Conservation (phyloP, 2,888 invertebrate genomes). For the Glyphotaelius pellucidus region DNA sequence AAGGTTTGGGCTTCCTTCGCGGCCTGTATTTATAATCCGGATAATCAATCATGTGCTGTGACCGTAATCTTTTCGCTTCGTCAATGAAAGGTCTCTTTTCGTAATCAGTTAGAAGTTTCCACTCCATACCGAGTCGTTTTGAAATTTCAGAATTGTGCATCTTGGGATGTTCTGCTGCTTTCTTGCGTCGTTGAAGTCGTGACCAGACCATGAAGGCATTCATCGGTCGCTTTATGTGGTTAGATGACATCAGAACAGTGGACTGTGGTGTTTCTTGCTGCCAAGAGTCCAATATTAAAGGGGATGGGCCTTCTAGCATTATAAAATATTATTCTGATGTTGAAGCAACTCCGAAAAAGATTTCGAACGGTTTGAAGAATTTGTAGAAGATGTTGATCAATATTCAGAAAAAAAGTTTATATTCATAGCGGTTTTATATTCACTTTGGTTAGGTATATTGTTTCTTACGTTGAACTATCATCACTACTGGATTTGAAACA, state of each 20-base stretch:
- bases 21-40: constrained; percentile 86
- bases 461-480: neutral
- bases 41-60: constrained; percentile 84
- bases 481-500: neutral
- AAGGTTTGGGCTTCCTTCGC: constrained; percentile 77
- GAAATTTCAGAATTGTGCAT: constrained; percentile 89
- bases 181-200: constrained; percentile 89
- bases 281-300: constrained; percentile 29
- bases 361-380: neutral
- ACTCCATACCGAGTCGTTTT: constrained; percentile 88
- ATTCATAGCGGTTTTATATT: too few relatives aligned
- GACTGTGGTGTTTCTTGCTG: constrained; percentile 20
- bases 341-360: neutral
- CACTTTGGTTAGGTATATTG: neutral
- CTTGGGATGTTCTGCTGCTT: constrained; percentile 89
- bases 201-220: constrained; percentile 99
- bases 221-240: constrained; percentile 96
- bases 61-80: constrained; percentile 88
- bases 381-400: neutral
- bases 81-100: constrained; percentile 93
- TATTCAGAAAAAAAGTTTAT: neutral
- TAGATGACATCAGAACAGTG: constrained; percentile 12
- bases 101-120: constrained; percentile 87
- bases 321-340: neutral
- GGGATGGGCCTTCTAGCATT: constrained; percentile 12